phyloP scores from a whole-genome alignment of 2,113 vertebrate species.

The Leucosticte australis region DNA sequence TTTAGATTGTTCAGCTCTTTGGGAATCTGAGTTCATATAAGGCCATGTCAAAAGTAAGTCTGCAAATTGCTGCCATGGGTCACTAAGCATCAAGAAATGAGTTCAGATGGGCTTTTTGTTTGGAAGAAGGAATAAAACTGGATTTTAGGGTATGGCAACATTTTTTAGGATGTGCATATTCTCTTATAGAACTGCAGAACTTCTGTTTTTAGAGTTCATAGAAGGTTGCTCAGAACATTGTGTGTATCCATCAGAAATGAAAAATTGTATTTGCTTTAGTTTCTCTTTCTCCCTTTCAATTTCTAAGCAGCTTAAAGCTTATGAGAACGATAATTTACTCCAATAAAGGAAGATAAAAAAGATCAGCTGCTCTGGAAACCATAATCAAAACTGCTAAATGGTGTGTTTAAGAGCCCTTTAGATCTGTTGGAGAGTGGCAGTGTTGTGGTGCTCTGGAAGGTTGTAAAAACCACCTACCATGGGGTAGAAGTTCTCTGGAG shows the following conservation, averaged over 20 bases:
- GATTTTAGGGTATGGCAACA: not conserved
- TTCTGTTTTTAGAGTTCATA: not conserved
- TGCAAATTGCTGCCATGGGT: not conserved
- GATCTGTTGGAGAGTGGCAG: not conserved
- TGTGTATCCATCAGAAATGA: not conserved
- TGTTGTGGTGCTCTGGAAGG: not conserved
- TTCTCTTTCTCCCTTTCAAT: not conserved
- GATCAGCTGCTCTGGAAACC: not conserved
- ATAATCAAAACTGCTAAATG: not conserved
- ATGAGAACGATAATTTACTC: not conserved
- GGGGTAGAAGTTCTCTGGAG: not conserved
- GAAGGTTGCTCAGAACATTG: rapidly evolving
- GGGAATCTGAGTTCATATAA: not conserved
- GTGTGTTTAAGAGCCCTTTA: not conserved
- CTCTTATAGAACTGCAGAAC: not conserved
- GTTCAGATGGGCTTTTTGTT: not conserved
- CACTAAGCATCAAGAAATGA: not conserved
- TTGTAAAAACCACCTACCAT: not conserved
- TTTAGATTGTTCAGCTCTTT: not conserved
- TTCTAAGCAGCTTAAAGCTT: not conserved
- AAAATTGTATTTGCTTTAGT: not conserved
- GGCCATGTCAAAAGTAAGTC: not conserved
- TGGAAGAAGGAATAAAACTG: not conserved
- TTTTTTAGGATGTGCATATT: not conserved
- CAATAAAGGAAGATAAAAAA: not conserved